Evolutionary conservation across 2,113 vertebrate species (phyloP).

Genomic region (Zingel zingel): DNA sequence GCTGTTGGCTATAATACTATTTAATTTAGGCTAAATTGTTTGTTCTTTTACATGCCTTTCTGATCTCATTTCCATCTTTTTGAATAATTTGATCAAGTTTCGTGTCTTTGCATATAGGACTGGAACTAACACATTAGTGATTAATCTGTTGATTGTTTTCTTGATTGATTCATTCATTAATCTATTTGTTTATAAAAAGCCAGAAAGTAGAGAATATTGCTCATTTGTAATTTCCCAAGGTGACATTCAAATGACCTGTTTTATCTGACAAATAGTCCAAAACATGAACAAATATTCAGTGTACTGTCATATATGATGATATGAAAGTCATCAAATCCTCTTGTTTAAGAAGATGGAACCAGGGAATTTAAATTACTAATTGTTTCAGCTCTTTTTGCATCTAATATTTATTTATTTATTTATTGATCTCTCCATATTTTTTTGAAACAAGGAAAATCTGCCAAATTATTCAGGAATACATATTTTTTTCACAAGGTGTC

Average conservation of each 20-base stretch:
- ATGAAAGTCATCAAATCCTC: neutral
- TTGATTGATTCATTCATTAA: neutral
- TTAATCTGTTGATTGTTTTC: neutral
- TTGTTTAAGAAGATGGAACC: neutral
- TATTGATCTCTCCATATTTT: too few species aligned
- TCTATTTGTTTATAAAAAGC: neutral
- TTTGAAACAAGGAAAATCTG: neutral
- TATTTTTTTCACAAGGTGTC: neutral
- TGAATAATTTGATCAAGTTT: neutral
- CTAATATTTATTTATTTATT: neutral
- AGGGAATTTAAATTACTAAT: constrained; percentile 1
- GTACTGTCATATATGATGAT: neutral
- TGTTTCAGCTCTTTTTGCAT: neutral
- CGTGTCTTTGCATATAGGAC: neutral
- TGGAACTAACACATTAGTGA: neutral
- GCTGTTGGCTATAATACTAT: neutral
- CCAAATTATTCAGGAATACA: constrained; percentile 8
- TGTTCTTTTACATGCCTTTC: neutral
- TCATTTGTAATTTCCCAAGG: neutral
- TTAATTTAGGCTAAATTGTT: neutral
- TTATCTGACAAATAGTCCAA: neutral
- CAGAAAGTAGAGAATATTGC: neutral
- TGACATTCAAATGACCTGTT: neutral
- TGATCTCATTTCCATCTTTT: neutral
- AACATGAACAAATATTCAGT: neutral